phyloP scores from a whole-genome alignment of 1,140 invertebrate genomes.

The Mizuhopecten yessoensis region DNA sequence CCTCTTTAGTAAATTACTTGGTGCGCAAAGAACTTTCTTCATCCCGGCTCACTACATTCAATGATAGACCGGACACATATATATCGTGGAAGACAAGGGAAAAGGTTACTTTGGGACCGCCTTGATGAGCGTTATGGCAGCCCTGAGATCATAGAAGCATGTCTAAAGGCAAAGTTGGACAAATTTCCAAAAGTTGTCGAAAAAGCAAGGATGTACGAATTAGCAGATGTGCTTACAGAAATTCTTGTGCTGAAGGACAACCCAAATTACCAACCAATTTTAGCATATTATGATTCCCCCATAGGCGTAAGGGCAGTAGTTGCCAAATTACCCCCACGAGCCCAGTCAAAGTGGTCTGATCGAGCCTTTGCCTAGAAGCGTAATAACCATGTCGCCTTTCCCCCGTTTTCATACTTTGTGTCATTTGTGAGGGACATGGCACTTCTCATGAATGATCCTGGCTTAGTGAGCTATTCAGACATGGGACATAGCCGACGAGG shows the following conservation, averaged over 20 bases:
- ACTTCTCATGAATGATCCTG: background rate
- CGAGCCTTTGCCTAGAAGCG: conserved; percentile 59
- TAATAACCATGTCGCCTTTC: conserved; percentile 21
- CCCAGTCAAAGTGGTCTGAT: conserved; percentile 65
- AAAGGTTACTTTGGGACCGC: conserved; percentile 51
- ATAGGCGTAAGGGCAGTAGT: conserved; percentile 58
- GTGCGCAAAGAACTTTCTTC: background rate
- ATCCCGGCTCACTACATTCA: background rate
- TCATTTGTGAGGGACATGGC: background rate
- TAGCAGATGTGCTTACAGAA: conserved; percentile 61
- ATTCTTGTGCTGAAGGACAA: conserved; percentile 57
- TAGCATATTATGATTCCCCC: conserved; percentile 64
- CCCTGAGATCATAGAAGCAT: conserved; percentile 55
- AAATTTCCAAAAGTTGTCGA: conserved; percentile 60
- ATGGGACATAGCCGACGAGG: background rate
- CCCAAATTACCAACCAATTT: conserved; percentile 24
- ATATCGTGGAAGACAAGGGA: background rate
- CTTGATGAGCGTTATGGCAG: conserved; percentile 62
- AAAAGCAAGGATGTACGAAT: conserved; percentile 58
- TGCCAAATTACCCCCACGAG: conserved; percentile 54
- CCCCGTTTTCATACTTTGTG: background rate
- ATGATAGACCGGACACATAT: background rate
- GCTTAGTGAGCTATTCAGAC: background rate
- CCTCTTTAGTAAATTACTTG: background rate
- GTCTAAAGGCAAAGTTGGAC: conserved; percentile 50